Evolutionary conservation across 2,888 invertebrate species (phyloP).

Genomic region (Globia sparganii): DNA sequence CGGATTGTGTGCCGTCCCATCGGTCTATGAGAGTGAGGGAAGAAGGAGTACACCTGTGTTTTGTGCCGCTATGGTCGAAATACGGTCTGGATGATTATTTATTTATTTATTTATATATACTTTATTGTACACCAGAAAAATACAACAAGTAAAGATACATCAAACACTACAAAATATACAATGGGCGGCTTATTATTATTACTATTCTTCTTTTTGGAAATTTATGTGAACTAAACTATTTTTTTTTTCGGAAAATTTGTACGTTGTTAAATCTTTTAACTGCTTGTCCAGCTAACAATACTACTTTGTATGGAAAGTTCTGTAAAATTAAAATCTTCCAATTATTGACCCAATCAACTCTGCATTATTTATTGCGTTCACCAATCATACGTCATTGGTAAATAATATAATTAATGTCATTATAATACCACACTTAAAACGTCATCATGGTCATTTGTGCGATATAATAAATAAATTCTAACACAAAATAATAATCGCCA

Average conservation of each 20-base stretch:
- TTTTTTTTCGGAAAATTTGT: background rate
- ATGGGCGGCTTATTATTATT: too few relatives aligned
- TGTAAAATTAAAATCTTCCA: background rate
- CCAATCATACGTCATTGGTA: background rate
- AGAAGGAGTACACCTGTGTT: too few relatives aligned
- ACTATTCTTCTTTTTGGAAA: too few relatives aligned
- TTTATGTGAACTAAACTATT: background rate
- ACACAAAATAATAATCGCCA: slow-evolving; percentile 9
- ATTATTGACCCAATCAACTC: background rate
- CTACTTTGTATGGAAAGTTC: background rate
- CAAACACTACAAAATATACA: too few relatives aligned
- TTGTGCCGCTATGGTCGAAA: too few relatives aligned
- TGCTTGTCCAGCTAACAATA: background rate
- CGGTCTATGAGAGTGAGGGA: too few relatives aligned
- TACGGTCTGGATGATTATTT: background rate
- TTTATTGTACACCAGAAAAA: too few relatives aligned
- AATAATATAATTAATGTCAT: background rate
- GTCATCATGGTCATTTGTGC: background rate
- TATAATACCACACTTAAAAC: background rate
- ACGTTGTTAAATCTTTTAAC: slow-evolving; percentile 14
- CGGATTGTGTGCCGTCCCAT: too few relatives aligned
- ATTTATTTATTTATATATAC: too few relatives aligned
- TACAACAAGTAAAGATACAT: too few relatives aligned
- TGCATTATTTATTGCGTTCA: background rate
- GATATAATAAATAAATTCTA: background rate